phyloP scores from a whole-genome alignment of 1,140 invertebrate species.

The Sycophila sp. region DNA sequence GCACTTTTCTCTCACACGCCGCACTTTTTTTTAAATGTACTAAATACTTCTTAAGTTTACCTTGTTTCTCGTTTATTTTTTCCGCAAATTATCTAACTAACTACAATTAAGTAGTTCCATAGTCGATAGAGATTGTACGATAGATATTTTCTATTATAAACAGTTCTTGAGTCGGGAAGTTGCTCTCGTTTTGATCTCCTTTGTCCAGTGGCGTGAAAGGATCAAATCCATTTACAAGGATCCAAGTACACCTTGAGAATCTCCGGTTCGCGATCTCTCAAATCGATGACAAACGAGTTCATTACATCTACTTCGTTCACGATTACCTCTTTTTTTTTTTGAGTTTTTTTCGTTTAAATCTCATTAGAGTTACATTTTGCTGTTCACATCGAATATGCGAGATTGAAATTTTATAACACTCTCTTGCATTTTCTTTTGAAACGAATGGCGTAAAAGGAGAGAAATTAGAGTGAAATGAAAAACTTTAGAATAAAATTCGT shows the following conservation, averaged over 20 bases:
- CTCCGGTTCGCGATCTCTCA: neutral
- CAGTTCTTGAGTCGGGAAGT: constrained; percentile 40
- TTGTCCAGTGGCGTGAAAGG: constrained; percentile 18
- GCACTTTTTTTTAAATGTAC: constrained; percentile 37
- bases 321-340: too few species aligned
- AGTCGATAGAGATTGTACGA: constrained; percentile 50
- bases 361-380: constrained; percentile 5
- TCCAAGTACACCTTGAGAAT: constrained; percentile 5
- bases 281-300: constrained; percentile 6
- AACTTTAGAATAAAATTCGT: constrained; percentile 31
- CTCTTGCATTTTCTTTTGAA: neutral
- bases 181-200: constrained; percentile 37
- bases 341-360: too few species aligned
- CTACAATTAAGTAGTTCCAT: constrained; percentile 44
- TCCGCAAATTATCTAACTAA: constrained; percentile 45
- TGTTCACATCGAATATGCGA: constrained; percentile 3
- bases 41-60: constrained; percentile 22
- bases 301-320: neutral
- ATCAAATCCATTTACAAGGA: constrained; percentile 35
- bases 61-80: constrained; percentile 37
- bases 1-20: constrained; percentile 33
- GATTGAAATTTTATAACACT: neutral
- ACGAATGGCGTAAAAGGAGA: constrained; percentile 22
- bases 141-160: constrained; percentile 44
- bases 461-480: constrained; percentile 20